phyloP scores from a whole-genome alignment of 2,797 vertebrate species.

The Balearica regulorum region DNA sequence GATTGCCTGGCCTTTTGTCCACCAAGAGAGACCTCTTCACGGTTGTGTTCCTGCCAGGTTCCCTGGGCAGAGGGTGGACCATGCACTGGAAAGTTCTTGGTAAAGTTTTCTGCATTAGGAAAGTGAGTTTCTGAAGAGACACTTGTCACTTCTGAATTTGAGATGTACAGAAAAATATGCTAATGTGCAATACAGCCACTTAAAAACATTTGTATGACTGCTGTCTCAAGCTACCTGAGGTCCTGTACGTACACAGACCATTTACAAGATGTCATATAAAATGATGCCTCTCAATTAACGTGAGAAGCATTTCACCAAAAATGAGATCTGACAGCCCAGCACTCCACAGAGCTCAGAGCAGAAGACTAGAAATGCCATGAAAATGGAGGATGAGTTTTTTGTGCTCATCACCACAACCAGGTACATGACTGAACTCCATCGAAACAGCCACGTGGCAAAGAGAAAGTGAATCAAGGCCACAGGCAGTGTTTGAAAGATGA shows the following conservation, averaged over 20 bases:
- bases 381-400: neutral
- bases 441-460: neutral
- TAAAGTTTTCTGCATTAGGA: neutral
- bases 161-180: neutral
- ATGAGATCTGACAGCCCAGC: neutral
- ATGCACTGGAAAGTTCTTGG: neutral
- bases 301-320: neutral
- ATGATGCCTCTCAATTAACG: neutral
- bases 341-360: neutral
- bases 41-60: neutral
- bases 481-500: neutral
- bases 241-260: accelerated
- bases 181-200: neutral
- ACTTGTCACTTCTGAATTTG: neutral
- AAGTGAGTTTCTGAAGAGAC: neutral
- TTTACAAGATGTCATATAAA: neutral
- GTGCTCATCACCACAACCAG: neutral
- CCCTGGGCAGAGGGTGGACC: neutral
- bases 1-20: neutral
- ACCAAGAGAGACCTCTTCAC: neutral
- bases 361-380: neutral
- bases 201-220: accelerated
- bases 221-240: accelerated
- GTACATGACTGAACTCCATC: neutral
- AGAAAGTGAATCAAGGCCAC: neutral